phyloP scores from a whole-genome alignment of 2,888 invertebrate species.

The Hofmannophila pseudospretella region DNA sequence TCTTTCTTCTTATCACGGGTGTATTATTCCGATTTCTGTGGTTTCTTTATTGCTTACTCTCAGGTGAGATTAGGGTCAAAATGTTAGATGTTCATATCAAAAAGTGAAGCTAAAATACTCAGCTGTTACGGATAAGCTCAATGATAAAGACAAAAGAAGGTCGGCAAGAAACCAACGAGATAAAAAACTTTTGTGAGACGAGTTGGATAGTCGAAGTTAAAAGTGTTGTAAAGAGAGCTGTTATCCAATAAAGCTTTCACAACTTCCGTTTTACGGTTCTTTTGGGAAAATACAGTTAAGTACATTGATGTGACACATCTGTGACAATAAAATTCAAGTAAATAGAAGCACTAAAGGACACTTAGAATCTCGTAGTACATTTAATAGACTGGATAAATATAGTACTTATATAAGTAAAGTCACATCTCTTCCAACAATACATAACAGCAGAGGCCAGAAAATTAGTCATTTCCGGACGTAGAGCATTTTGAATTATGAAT shows the following conservation, averaged over 20 bases:
- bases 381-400: background rate
- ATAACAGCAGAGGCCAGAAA: no score
- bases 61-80: no score
- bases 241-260: slow-evolving; percentile 55
- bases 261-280: slow-evolving; percentile 43
- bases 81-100: no score
- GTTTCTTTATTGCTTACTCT: no score
- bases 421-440: no score
- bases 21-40: no score
- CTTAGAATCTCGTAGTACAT: background rate
- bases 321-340: slow-evolving; percentile 2
- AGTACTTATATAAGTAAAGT: background rate
- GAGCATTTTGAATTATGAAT: no score
- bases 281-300: slow-evolving; percentile 29
- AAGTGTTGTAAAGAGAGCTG: slow-evolving; percentile 43
- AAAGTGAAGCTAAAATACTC: no score
- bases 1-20: no score
- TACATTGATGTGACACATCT: slow-evolving; percentile 25
- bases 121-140: background rate
- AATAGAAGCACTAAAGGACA: background rate
- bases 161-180: slow-evolving; percentile 8
- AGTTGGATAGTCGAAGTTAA: slow-evolving; percentile 39
- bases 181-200: slow-evolving; percentile 34
- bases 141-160: background rate
- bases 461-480: no score